These are phyloP conservation scores for Trichomalopsis sarcophagae DNA, from an alignment of 1,140 invertebrate genomes.

Conservation along the genomic window DNA sequence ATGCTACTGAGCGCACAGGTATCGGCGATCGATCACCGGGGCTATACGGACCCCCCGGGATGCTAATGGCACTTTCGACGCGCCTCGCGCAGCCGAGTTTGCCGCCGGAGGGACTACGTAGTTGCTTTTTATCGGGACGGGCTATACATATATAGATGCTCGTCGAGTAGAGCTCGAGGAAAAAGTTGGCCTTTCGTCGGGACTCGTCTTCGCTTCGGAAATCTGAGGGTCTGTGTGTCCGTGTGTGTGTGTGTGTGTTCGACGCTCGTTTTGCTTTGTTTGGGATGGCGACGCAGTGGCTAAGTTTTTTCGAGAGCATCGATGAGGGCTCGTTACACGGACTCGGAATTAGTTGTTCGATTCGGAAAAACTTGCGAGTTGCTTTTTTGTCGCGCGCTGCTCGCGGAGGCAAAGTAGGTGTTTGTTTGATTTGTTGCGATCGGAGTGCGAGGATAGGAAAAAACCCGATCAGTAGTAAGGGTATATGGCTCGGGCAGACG, in stretches of 20 bases:
- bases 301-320: too few relatives aligned
- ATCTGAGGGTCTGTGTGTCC: too few relatives aligned
- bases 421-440: too few relatives aligned
- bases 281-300: not conserved
- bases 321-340: not conserved
- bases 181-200: slow-evolving; percentile 26
- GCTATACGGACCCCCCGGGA: slow-evolving; percentile 2
- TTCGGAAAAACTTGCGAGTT: not conserved
- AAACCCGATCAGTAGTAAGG: too few relatives aligned
- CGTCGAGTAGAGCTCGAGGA: not conserved
- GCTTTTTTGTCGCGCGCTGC: not conserved
- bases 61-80: slow-evolving; percentile 49
- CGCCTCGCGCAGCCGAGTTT: too few relatives aligned
- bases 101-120: too few relatives aligned
- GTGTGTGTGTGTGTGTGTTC: not conserved
- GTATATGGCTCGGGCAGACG: too few relatives aligned
- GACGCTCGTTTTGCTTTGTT: not conserved
- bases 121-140: slow-evolving; percentile 23
- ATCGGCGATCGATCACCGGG: slow-evolving; percentile 44
- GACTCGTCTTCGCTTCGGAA: not conserved
- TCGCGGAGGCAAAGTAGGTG: too few relatives aligned
- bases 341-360: not conserved
- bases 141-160: not conserved
- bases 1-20: slow-evolving; percentile 12
- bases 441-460: too few relatives aligned